These are phyloP conservation scores for Tetraodon nigroviridis DNA, from an alignment of 2,113 vertebrate genomes.

Conservation along the genomic window DNA sequence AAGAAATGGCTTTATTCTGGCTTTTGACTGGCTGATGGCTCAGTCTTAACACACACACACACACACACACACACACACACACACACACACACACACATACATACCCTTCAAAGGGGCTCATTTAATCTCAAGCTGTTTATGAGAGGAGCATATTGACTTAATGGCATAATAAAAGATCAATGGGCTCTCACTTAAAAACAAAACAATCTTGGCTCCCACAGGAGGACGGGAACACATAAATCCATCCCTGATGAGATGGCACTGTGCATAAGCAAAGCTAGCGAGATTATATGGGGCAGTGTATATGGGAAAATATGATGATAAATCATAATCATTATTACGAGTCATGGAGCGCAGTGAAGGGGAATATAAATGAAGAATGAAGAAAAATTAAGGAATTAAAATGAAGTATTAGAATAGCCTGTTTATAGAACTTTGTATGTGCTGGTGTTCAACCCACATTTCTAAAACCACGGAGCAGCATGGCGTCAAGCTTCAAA, in stretches of 20 bases:
- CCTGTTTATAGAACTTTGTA: conserved; percentile 30
- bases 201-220: conserved; percentile 63
- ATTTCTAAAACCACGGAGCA: conserved; percentile 65
- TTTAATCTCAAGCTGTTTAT: conserved; percentile 70
- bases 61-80: conserved; percentile 14
- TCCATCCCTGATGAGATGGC: conserved; percentile 49
- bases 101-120: conserved; percentile 64
- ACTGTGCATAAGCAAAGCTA: conserved; percentile 27
- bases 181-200: conserved; percentile 65
- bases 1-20: conserved; percentile 5
- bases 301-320: conserved; percentile 41
- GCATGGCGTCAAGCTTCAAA: conserved; percentile 50
- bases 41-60: conserved; percentile 25
- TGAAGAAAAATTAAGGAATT: neutral
- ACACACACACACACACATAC: conserved; percentile 22
- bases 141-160: conserved; percentile 64
- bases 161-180: conserved; percentile 72
- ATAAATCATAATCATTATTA: conserved; percentile 52
- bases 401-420: conserved; percentile 21
- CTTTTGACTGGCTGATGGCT: conserved; percentile 27
- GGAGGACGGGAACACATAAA: conserved; percentile 54
- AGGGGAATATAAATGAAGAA: conserved; percentile 1
- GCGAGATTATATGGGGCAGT: conserved; percentile 42
- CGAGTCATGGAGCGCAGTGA: conserved; percentile 26
- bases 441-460: conserved; percentile 33